Base-by-base conservation (phyloP, 2,797 vertebrate genomes). In the Danio aesculapii region DNA sequence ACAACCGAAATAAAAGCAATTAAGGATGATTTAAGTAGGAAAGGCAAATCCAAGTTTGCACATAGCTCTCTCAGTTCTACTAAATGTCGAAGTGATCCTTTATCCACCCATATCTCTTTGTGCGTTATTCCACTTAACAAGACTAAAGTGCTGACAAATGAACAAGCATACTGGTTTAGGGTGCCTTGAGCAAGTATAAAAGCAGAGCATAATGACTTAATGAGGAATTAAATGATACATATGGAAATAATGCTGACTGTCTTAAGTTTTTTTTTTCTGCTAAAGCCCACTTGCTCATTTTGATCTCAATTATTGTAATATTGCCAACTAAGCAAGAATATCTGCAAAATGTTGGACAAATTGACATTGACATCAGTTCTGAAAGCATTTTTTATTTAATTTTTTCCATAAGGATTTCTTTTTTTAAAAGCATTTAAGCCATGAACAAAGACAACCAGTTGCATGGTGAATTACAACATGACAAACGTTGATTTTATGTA, bases 1-100 rank as follows among this genome's bases (percentile, higher is more conserved):
- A 88, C 89, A 88, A 92, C 90, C 52, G 79, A 83, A 85, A 89
- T 88, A 86, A 90, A 90, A 87, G 88, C 85, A 89, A 88, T 92
- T 91, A 91, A 83, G 53, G 71, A 77, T 73, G 70, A 84, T 88
- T 88, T 90, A 87, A 87, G 68, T 61, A 58, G 62, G 64, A 61
- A 79, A 85, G 86, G 81, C 88, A 88, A 89, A 91, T 91, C 72
- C 70, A 85, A 85, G 81, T 83, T 66, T 52, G 67, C 58, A 77
- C 69, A 61, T 75, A 70, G 49, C 61, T 59, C 46, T 84, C 74
- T 57, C 61, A 70, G 68, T 75, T 68, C 66, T 75, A 52, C 81
- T 73, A 70, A 57, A 71, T 57, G 73, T 78, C 74, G 67, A 83
- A 74, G 58, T 82, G 47, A 81, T 82, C 62, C 61, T 78, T 75